Percentiles rank a stretch among this genome's conserved stretches.
Evolutionary conservation across 2,797 vertebrate species (phyloP).

Genomic region (Selene dorsalis): DNA sequence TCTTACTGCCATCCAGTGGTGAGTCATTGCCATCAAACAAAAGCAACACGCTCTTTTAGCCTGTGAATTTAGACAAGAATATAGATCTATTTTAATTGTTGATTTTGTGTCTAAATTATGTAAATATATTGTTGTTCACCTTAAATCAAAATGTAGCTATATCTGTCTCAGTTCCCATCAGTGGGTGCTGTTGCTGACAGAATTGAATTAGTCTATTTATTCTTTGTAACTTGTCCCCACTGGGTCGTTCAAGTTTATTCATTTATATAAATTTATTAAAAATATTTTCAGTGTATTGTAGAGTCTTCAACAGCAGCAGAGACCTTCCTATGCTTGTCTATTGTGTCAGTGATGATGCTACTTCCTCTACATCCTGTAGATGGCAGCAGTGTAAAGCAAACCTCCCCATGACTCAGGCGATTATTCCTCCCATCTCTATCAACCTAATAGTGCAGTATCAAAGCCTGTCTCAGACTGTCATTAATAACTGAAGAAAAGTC

Average conservation of each 20-base stretch:
- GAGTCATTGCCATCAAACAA: constrained; percentile 8
- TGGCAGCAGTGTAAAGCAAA: constrained; percentile 77
- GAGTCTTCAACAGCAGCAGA: neutral
- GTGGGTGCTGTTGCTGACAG: neutral
- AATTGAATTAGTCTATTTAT: neutral
- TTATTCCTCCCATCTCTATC: constrained; percentile 1
- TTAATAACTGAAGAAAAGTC: constrained; percentile 64
- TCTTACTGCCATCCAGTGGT: constrained; percentile 78
- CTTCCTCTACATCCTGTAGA: constrained; percentile 61
- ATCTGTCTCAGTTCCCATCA: neutral
- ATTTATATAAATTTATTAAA: neutral
- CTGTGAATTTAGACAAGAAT: neutral
- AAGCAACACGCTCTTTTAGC: neutral
- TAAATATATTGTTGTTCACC: neutral
- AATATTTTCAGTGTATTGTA: neutral
- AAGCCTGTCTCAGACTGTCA: constrained; percentile 45
- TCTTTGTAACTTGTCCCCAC: neutral
- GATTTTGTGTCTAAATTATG: neutral
- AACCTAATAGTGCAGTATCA: constrained; percentile 32
- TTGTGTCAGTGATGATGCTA: neutral
- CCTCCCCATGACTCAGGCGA: neutral
- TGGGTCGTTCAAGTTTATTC: neutral
- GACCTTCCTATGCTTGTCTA: neutral
- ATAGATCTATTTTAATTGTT: neutral
- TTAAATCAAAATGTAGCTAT: neutral